These are phyloP conservation scores for Pimpla rufipes DNA, from an alignment of 2,888 invertebrate species.

Conservation along the genomic window DNA sequence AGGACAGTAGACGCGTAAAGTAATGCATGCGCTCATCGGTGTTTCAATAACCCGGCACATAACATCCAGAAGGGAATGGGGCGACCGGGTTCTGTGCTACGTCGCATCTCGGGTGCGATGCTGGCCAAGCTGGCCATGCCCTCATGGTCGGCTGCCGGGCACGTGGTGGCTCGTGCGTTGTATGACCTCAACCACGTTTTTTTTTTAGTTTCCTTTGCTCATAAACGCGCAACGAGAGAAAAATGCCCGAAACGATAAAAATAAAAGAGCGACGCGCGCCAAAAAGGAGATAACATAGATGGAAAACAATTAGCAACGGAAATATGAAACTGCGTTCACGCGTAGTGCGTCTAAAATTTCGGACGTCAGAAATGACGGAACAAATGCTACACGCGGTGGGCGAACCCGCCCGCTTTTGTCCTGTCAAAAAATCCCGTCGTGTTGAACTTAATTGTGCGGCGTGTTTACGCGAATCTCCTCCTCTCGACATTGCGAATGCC, in stretches of 20 bases:
- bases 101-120: not conserved
- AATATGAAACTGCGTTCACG: not conserved
- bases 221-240: conserved; percentile 1
- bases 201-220: not conserved
- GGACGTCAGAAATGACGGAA: not conserved
- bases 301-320: conserved; percentile 52
- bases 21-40: conserved; percentile 47
- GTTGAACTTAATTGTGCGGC: no score
- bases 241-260: conserved; percentile 32
- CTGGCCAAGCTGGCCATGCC: conserved; percentile 1
- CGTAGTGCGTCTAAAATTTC: not conserved
- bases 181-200: conserved; percentile 23
- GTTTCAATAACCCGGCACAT: conserved; percentile 54
- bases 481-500: no score
- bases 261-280: conserved; percentile 22
- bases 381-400: not conserved
- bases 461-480: no score
- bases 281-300: conserved; percentile 40
- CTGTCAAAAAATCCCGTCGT: no score
- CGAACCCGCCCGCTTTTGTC: no score
- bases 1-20: conserved; percentile 39
- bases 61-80: not conserved
- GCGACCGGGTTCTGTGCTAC: not conserved
- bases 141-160: conserved; percentile 2
- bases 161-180: conserved; percentile 18